Evolutionary conservation across 1,140 invertebrate species (phyloP).

Genomic region (Parasteatoda tepidariorum): DNA sequence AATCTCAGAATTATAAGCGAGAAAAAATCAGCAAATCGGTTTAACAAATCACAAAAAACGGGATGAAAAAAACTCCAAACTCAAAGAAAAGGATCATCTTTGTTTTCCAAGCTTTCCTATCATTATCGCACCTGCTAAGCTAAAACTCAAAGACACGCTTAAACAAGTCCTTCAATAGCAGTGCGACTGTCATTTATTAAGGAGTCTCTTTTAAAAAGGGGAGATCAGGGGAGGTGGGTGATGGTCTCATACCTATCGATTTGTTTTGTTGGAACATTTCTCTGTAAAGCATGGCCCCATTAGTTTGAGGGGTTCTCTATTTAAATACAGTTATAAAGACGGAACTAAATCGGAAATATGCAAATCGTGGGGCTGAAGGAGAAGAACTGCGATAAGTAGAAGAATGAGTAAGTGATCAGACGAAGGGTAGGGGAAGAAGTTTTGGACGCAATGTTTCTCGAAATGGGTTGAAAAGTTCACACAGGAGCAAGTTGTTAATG

Average conservation of each 20-base stretch:
- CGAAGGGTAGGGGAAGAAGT: not conserved
- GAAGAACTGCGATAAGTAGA: not conserved
- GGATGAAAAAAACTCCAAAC: too few species aligned
- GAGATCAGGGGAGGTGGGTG: not conserved
- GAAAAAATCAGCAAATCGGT: too few species aligned
- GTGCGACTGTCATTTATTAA: conserved; percentile 11
- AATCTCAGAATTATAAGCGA: too few species aligned
- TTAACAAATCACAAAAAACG: too few species aligned
- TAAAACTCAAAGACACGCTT: not conserved
- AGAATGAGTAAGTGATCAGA: not conserved
- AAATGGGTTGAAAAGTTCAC: not conserved
- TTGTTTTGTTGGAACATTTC: conserved; percentile 22
- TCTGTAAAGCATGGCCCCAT: not conserved
- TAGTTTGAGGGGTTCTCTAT: not conserved
- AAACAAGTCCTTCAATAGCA: not conserved
- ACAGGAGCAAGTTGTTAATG: not conserved
- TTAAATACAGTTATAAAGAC: conserved; percentile 37
- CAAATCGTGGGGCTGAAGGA: conserved; percentile 7
- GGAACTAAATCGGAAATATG: conserved; percentile 13
- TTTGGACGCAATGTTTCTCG: not conserved
- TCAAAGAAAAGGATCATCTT: too few species aligned
- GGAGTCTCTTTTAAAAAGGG: not conserved
- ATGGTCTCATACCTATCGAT: conserved; percentile 18
- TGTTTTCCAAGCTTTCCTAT: too few species aligned
- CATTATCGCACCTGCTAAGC: not conserved